These are phyloP conservation scores for Cosmorhoe ocellata DNA, from an alignment of 2,888 invertebrate genomes.

Conservation along the genomic window DNA sequence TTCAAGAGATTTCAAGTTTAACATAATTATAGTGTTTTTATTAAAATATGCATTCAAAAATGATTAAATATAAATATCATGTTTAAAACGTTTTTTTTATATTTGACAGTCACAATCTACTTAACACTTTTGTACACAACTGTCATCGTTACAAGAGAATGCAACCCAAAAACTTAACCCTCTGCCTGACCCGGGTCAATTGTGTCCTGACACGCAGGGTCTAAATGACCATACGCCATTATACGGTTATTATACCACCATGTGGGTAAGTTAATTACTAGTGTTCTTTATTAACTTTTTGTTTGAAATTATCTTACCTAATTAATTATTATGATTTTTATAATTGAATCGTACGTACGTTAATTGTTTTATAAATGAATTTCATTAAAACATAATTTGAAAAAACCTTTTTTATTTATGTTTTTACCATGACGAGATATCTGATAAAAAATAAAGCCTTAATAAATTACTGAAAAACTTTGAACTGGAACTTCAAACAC, in stretches of 20 bases:
- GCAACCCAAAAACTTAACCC: slow-evolving; percentile 28
- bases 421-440: too few species aligned
- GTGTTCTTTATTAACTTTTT: slow-evolving; percentile 11
- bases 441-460: too few species aligned
- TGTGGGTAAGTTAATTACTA: slow-evolving; percentile 31
- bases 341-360: too few species aligned
- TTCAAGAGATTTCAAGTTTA: neutral
- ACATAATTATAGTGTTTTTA: too few species aligned
- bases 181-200: slow-evolving; percentile 28
- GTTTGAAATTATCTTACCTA: slow-evolving; percentile 11
- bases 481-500: too few species aligned
- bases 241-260: slow-evolving; percentile 30
- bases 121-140: slow-evolving; percentile 6
- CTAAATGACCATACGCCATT: slow-evolving; percentile 24
- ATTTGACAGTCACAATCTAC: neutral
- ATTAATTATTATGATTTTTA: neutral
- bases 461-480: too few species aligned
- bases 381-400: too few species aligned
- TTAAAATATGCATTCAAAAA: too few species aligned
- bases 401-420: too few species aligned
- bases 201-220: slow-evolving; percentile 28
- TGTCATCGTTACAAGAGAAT: slow-evolving; percentile 14
- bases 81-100: too few species aligned
- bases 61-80: too few species aligned
- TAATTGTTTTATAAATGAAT: too few species aligned